phyloP scores from a whole-genome alignment of 2,888 invertebrate genomes.

The Macaria liturata region DNA sequence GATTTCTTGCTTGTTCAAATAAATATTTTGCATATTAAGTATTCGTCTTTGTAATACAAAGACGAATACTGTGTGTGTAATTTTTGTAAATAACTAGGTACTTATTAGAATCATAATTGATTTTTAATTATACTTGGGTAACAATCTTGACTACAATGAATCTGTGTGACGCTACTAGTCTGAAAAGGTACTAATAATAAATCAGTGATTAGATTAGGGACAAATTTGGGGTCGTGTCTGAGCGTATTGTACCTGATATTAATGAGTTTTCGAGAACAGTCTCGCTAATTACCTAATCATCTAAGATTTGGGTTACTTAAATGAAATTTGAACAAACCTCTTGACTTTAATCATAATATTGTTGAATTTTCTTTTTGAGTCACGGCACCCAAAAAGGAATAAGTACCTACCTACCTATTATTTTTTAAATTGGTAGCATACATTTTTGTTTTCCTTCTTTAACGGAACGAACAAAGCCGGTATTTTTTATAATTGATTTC shows the following conservation, averaged over 20 bases:
- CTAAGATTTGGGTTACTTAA: slow-evolving; percentile 3
- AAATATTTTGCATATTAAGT: too few relatives aligned
- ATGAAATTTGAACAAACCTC: not conserved
- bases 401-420: not conserved
- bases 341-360: not conserved
- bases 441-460: not conserved
- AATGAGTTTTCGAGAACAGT: slow-evolving; percentile 10
- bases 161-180: too few relatives aligned
- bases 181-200: slow-evolving; percentile 20
- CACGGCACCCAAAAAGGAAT: not conserved
- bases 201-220: slow-evolving; percentile 27
- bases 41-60: too few relatives aligned
- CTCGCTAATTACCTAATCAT: slow-evolving; percentile 14
- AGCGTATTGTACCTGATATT: slow-evolving; percentile 11
- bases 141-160: too few relatives aligned
- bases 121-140: too few relatives aligned
- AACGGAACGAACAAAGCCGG: too few relatives aligned
- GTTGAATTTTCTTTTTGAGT: not conserved
- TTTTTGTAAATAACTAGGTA: too few relatives aligned
- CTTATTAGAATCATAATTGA: too few relatives aligned
- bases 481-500: too few relatives aligned
- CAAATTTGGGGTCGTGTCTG: slow-evolving; percentile 22
- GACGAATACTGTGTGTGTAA: too few relatives aligned
- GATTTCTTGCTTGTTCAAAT: too few relatives aligned
- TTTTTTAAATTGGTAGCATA: not conserved